phyloP scores from a whole-genome alignment of 2,888 invertebrate genomes.

The Cistogaster globosa region DNA sequence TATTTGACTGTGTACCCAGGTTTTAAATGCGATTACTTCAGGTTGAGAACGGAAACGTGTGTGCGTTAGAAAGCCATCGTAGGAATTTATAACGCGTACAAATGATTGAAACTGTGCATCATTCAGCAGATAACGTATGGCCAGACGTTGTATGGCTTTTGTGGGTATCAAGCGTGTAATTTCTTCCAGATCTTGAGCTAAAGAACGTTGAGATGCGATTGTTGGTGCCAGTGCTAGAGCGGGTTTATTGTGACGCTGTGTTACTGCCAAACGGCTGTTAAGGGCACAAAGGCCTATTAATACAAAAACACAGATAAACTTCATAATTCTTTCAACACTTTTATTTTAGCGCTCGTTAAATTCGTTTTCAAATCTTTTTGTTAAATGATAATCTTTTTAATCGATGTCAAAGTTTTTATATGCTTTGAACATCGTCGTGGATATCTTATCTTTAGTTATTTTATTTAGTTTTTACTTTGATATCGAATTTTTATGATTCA shows the following conservation, averaged over 20 bases:
- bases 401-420: conserved; percentile 2
- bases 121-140: conserved; percentile 77
- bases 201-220: conserved; percentile 28
- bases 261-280: background rate
- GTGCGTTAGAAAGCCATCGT: conserved; percentile 74
- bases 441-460: conserved; percentile 23
- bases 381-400: background rate
- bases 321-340: conserved; percentile 27
- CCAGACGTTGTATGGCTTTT: conserved; percentile 74
- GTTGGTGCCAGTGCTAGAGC: conserved; percentile 1
- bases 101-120: conserved; percentile 80
- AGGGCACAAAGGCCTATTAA: conserved; percentile 33
- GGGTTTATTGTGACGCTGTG: conserved; percentile 23
- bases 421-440: background rate
- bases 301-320: conserved; percentile 7
- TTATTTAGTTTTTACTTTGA: background rate
- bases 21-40: conserved; percentile 75
- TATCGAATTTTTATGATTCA: conserved; percentile 11
- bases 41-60: conserved; percentile 77
- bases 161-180: conserved; percentile 58
- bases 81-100: conserved; percentile 77
- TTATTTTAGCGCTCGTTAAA: background rate
- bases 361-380: background rate
- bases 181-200: conserved; percentile 67
- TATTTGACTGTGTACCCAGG: conserved; percentile 78